phyloP scores from a whole-genome alignment of 2,113 vertebrate genomes.

The Pachycephala philippinensis region DNA sequence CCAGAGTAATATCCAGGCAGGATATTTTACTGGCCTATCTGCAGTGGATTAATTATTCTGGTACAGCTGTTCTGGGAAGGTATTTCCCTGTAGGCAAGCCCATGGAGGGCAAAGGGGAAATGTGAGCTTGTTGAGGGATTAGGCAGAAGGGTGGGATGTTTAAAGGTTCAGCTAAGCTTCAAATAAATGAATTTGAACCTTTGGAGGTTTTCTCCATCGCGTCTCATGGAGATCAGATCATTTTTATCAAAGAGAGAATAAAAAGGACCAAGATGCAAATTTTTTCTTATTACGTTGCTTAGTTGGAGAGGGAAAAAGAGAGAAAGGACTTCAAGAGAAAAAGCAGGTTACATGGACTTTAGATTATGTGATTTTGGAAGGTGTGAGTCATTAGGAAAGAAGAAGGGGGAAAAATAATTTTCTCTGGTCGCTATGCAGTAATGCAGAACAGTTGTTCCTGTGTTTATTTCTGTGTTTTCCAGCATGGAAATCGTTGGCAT shows the following conservation, averaged over 20 bases:
- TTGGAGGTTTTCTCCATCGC: neutral
- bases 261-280: neutral
- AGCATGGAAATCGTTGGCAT: slow-evolving; percentile 42
- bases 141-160: neutral
- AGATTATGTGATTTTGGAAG: slow-evolving; percentile 48
- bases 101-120: slow-evolving; percentile 7
- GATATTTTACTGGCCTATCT: neutral
- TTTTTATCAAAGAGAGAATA: neutral
- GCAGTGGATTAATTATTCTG: slow-evolving; percentile 1
- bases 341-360: slow-evolving; percentile 9
- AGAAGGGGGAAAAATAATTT: neutral
- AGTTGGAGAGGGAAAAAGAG: neutral
- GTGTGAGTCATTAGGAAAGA: slow-evolving; percentile 57
- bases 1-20: neutral
- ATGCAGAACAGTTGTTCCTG: slow-evolving; percentile 48
- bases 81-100: slow-evolving; percentile 17
- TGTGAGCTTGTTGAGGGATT: slow-evolving; percentile 23
- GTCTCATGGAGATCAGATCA: neutral
- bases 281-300: neutral
- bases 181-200: slow-evolving; percentile 6
- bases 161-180: slow-evolving; percentile 32
- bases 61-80: slow-evolving; percentile 26
- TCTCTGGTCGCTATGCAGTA: slow-evolving; percentile 45
- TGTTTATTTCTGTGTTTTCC: slow-evolving; percentile 66
- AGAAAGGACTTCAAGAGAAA: neutral